Evolutionary conservation across 2,113 vertebrate species (phyloP), one percentile per base, ranked within the genome.

Genomic region (Pipa parva): DNA sequence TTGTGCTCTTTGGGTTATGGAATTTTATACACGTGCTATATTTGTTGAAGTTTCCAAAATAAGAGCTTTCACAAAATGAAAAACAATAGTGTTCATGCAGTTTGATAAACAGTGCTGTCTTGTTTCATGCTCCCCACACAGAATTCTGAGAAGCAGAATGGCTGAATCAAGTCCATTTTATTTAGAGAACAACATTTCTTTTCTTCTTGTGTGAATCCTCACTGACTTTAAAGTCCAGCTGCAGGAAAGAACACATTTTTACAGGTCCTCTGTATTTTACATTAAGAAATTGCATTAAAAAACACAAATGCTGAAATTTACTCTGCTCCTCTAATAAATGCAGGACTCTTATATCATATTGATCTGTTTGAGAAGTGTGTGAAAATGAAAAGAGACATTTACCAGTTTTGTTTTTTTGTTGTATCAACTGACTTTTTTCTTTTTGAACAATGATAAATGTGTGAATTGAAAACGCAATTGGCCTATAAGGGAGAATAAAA

Each of bases 191-290:
- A 69, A 18, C 46, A 27, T 52, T 37, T 52, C 31, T 33, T 37
- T 60, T 60, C 45, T 50, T 52, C 46, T 37, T 37, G 25, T 15
- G 20, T 5, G n/a, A 48, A 60, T 60, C 24, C 18, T 6, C 5
- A 36, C 13, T 7, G 37, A 24, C 58, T 42, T 69, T 52, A 60
- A 69, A 60, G 57, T 15, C n/a, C 65, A 69, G 57, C 31, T 69
- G 65, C 25, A 24, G 29, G 18, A 36, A 13, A 24, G 21, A 21
- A 28, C 17, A 15, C 21, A 33, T 37, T 51, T 51, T 24, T 37
- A 15, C 25, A 49, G 45, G 48, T 4, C 15, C 31, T 52, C 59
- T 50, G n/a, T 33, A 26, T 29, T 31, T 24, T 31, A 6, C 26
- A 5, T 22, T 46, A 27, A 18, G 39, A 1, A 10, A 42, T 13